Evolutionary conservation across 2,888 invertebrate genomes (phyloP).

Genomic region (Cerceris ruficornis): DNA sequence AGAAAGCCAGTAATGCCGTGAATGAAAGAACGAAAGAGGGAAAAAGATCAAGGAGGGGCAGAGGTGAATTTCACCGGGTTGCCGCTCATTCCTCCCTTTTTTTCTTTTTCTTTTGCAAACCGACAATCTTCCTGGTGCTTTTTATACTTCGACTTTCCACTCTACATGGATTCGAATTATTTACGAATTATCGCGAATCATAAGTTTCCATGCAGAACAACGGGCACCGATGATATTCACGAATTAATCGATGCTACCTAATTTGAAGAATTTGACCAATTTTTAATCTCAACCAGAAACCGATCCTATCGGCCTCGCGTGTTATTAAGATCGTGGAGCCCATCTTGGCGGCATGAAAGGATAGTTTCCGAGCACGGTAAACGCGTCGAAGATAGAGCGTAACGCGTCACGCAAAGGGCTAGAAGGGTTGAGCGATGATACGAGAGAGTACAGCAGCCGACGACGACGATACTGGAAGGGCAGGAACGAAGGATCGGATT

Average conservation of each 20-base stretch:
- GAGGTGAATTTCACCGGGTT: constrained; percentile 30
- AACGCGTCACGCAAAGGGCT: constrained; percentile 53
- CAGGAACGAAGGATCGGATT: constrained; percentile 73
- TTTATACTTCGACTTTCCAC: background rate
- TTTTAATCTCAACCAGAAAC: too few relatives aligned
- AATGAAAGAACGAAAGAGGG: constrained; percentile 16
- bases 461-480: constrained; percentile 59
- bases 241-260: too few relatives aligned
- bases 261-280: too few relatives aligned
- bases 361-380: constrained; percentile 19
- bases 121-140: constrained; percentile 5
- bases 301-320: too few relatives aligned
- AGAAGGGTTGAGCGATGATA: constrained; percentile 75
- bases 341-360: constrained; percentile 18
- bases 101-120: background rate
- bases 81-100: constrained; percentile 52
- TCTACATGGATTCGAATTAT: too few relatives aligned
- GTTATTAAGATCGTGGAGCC: background rate
- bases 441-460: constrained; percentile 66
- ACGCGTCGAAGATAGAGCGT: constrained; percentile 39
- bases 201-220: too few relatives aligned
- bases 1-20: constrained; percentile 19
- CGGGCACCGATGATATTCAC: too few relatives aligned
- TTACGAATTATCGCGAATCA: too few relatives aligned
- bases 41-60: constrained; percentile 17